phyloP scores from a whole-genome alignment of 2,797 vertebrate genomes.

The Lepilemur septentrionalis region DNA sequence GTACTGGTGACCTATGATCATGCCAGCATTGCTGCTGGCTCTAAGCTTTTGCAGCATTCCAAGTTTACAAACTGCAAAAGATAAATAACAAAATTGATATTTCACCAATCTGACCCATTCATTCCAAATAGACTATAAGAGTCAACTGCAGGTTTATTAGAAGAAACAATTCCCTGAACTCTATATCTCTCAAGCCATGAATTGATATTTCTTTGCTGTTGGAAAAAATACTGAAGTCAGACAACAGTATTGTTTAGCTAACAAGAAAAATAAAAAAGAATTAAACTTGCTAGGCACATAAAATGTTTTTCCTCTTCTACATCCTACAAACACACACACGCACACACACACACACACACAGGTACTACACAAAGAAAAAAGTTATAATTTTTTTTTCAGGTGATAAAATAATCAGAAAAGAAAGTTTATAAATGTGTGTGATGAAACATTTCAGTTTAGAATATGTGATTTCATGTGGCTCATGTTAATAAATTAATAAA shows the following conservation, averaged over 20 bases:
- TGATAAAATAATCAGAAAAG: not conserved
- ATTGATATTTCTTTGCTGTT: not conserved
- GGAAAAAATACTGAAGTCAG: conserved; percentile 59
- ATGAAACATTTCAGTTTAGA: not conserved
- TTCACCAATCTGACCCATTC: not conserved
- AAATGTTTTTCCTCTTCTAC: not conserved
- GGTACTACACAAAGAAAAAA: not conserved
- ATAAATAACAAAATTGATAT: conserved; percentile 50
- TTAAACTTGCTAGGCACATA: not conserved
- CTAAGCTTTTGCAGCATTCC: not conserved
- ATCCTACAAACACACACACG: too few relatives aligned
- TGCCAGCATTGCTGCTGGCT: conserved; percentile 4
- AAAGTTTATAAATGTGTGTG: not conserved
- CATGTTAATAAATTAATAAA: not conserved
- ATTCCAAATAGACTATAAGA: conserved; percentile 48
- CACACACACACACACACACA: not conserved
- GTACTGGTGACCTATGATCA: not conserved
- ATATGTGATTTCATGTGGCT: not conserved
- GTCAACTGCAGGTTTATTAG: conserved; percentile 38
- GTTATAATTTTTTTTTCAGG: not conserved
- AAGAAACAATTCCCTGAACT: conserved; percentile 8
- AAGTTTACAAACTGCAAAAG: conserved; percentile 50
- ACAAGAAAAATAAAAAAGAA: conserved; percentile 31
- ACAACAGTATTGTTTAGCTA: conserved; percentile 46
- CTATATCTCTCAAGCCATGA: not conserved